Base-by-base conservation (phyloP, 2,113 vertebrate species). In the Hystrix cristata region DNA sequence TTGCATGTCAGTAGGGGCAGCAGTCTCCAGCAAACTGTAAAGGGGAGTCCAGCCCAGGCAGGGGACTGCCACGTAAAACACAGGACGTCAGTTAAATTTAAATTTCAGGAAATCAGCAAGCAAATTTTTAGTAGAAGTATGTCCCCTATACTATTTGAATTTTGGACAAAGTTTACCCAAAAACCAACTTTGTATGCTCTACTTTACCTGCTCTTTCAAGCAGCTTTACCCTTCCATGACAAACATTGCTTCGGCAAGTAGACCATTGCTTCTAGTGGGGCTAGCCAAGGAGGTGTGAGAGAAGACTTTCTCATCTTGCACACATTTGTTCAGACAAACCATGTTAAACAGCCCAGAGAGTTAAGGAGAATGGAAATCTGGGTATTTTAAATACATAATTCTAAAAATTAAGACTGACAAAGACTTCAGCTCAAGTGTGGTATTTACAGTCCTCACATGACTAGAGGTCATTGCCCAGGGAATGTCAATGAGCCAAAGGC, bases 331-430 rank as follows among this genome's bases (percentile, higher is more conserved):
- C 97, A 98, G 74, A 74, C n/a, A 81, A 96, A 85, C 48, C n/a
- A 18, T 95, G 91, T 90, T 71, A 86, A 95, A 76, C 12, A 93
- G 51, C 87, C 88, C 64, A 0, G 0, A 76, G 90, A 81, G 90
- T 83, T 87, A 90, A 98, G 93, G 43, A 94, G 79, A 97, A 16
- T 60, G 79, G 65, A 97, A 97, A 96, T 96, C 34, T 6, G 46
- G 43, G 29, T 91, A 53, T 93, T 96, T 97, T 94, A 82, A 96
- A 89, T 92, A 79, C 93, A 96, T 93, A 97, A 98, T 95, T 18
- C 19, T 60, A 91, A 90, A 85, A 46, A 67, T 92, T 62, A 69
- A 60, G 59, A 79, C 46, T 65, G 27, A 79, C 46, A 67, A 72
- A 62, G n/a, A 92, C 67, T 79, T 55, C 43, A 62, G 23, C n/a